Conservation (phyloP, 2,113 vertebrate species). For the Hiodon alosoides region DNA sequence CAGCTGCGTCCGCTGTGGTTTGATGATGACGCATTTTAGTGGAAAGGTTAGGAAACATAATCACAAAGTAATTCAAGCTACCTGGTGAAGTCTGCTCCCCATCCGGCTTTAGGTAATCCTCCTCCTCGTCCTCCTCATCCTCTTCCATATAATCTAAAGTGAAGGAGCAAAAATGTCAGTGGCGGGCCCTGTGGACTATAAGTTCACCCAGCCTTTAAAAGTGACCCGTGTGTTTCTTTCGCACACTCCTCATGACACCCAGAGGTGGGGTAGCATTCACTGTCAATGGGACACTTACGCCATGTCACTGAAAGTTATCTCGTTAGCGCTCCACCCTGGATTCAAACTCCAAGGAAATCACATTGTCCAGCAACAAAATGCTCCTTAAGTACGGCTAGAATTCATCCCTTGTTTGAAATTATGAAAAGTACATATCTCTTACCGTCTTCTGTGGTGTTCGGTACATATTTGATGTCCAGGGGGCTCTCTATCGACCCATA, state of each 20-base stretch:
- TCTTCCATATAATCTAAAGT: constrained; percentile 70
- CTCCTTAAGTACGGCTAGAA: too few species aligned
- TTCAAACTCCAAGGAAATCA: too few species aligned
- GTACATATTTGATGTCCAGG: constrained; percentile 71
- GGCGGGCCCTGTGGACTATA: too few species aligned
- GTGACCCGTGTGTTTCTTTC: too few species aligned
- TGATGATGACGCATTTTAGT: not conserved
- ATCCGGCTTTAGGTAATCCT: constrained; percentile 80
- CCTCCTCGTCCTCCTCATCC: constrained; percentile 75
- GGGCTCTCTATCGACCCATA: constrained; percentile 82
- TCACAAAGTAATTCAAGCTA: constrained; percentile 23
- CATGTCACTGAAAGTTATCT: too few species aligned
- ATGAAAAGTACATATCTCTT: constrained; percentile 15
- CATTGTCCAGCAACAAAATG: too few species aligned
- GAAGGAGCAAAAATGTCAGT: not conserved
- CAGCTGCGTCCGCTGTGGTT: not conserved
- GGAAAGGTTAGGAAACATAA: not conserved
- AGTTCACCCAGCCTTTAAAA: too few species aligned
- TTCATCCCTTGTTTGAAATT: too few species aligned
- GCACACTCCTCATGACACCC: too few species aligned
- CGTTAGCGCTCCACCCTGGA: too few species aligned
- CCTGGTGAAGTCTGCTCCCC: constrained; percentile 39
- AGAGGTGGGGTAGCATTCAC: too few species aligned
- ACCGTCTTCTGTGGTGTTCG: constrained; percentile 72
- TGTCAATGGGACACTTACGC: too few species aligned